A percentile compares a stretch with the other conserved stretches of the same genome.
These are phyloP conservation scores for Sylvilagus bachmani DNA, from an alignment of 2,113 vertebrate genomes.

Conservation along the genomic window DNA sequence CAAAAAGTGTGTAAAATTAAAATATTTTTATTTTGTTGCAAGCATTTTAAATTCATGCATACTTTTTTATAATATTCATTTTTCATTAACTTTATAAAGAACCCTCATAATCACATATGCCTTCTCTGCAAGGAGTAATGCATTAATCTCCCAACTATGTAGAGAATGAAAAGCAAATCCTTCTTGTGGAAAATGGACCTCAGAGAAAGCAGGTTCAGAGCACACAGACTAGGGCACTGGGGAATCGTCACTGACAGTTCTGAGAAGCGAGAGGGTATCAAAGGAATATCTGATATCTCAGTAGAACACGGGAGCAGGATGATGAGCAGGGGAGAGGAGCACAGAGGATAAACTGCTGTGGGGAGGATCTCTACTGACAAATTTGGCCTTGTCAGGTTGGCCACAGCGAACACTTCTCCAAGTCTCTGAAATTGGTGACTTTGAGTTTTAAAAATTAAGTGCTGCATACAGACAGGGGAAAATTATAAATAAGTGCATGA, in stretches of 20 bases:
- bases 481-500: neutral
- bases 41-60: too few species aligned
- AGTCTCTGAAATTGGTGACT: neutral
- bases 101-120: too few species aligned
- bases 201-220: neutral
- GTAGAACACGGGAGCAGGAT: fast-evolving
- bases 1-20: too few species aligned
- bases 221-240: too few species aligned
- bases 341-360: neutral
- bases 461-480: neutral
- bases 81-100: too few species aligned
- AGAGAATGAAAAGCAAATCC: neutral
- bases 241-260: neutral
- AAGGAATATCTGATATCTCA: neutral
- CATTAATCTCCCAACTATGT: neutral
- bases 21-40: neutral
- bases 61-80: too few species aligned
- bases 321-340: neutral
- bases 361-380: neutral
- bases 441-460: conserved; percentile 28
- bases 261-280: neutral
- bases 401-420: neutral
- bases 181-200: neutral
- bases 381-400: neutral
- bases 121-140: neutral